phyloP scores from a whole-genome alignment of 2,113 vertebrate species.

The Halcyon malimbica region DNA sequence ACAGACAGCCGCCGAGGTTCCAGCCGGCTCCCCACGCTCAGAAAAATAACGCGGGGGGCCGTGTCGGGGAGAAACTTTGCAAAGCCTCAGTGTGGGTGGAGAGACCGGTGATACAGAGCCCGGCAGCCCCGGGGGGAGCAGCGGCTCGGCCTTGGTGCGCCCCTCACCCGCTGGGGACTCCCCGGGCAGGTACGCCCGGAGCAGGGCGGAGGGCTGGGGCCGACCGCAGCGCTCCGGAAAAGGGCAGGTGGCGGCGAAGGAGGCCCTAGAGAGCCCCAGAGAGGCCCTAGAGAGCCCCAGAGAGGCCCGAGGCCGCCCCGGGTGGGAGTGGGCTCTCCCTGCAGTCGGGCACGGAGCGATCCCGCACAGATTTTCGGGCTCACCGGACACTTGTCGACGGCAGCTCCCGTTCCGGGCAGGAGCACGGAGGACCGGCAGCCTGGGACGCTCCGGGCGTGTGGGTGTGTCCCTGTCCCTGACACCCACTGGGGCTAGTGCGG shows the following conservation, averaged over 20 bases:
- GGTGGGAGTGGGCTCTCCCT: fast-evolving
- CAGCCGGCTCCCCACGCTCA: not conserved
- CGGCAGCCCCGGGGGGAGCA: not conserved
- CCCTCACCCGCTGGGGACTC: not conserved
- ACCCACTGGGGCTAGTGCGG: not conserved
- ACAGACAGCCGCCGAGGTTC: not conserved
- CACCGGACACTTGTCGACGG: not conserved
- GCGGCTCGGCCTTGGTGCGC: not conserved
- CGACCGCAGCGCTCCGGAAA: not conserved
- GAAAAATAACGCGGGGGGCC: not conserved
- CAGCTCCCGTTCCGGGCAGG: not conserved
- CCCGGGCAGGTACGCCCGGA: not conserved
- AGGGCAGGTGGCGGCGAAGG: not conserved
- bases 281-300: not conserved
- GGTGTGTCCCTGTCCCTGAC: not conserved
- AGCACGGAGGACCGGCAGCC: not conserved
- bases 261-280: not conserved
- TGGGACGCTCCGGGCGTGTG: fast-evolving
- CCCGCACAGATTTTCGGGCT: not conserved
- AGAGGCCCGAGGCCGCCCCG: not conserved
- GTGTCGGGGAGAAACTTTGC: not conserved
- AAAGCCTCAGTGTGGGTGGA: not conserved
- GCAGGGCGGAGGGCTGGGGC: not conserved
- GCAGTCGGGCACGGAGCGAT: not conserved
- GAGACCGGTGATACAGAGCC: not conserved